Conservation (phyloP, 1,140 invertebrate species). For the Eumaeus atala region DNA sequence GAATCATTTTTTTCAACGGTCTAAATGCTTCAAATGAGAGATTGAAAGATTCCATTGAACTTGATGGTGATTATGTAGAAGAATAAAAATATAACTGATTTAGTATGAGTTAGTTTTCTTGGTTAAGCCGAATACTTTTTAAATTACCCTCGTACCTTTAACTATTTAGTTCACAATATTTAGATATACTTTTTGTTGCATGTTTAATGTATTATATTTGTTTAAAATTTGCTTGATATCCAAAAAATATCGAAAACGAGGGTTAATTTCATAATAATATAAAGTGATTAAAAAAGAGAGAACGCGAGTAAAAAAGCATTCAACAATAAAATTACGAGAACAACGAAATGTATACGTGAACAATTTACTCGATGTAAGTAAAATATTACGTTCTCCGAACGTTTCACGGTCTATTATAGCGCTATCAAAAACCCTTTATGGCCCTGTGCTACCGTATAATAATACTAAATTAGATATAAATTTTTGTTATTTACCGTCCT, state of each 20-base stretch:
- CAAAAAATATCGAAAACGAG: no score
- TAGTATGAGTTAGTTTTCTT: no score
- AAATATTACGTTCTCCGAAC: not conserved
- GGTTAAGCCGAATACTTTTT: no score
- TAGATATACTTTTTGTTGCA: no score
- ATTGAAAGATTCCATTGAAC: no score
- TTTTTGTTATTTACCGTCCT: not conserved
- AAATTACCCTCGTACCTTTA: no score
- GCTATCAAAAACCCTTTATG: conserved; percentile 8
- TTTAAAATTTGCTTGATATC: not conserved
- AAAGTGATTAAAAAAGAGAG: not conserved
- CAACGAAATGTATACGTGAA: not conserved
- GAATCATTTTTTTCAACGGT: no score
- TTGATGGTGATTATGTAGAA: no score
- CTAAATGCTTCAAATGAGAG: no score
- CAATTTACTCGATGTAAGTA: conserved; percentile 2
- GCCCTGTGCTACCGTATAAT: conserved; percentile 1
- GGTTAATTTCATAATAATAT: not conserved
- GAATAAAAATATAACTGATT: no score
- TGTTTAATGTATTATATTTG: no score
- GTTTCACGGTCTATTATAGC: conserved; percentile 1
- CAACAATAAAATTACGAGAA: not conserved
- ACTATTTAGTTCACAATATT: no score
- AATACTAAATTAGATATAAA: conserved; percentile 1
- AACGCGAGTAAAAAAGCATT: not conserved